Evolutionary conservation across 2,797 vertebrate species (phyloP).

Genomic region (Platyrinchus mystaceus): DNA sequence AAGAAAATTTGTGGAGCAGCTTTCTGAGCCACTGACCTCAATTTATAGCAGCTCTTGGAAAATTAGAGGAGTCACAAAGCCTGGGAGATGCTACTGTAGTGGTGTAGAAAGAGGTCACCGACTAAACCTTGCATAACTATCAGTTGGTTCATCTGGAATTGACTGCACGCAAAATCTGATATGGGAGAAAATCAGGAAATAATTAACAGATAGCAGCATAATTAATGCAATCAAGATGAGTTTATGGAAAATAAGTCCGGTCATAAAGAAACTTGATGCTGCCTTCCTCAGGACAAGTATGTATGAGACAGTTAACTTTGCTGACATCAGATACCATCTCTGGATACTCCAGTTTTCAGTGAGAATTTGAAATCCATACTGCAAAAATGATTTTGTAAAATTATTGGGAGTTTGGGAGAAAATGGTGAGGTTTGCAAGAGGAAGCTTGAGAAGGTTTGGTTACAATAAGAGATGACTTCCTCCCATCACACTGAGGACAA

Average conservation of each 20-base stretch:
- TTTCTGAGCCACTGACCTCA: background rate
- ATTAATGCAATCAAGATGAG: conserved; percentile 55
- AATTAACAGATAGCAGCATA: conserved; percentile 57
- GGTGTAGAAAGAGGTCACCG: background rate
- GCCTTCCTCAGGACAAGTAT: background rate
- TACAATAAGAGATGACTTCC: background rate
- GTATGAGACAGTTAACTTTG: background rate
- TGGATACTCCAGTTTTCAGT: background rate
- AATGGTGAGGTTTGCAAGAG: background rate
- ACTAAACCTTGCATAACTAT: background rate
- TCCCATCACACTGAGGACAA: background rate
- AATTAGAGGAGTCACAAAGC: background rate
- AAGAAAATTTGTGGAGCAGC: background rate
- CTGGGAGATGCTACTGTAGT: background rate
- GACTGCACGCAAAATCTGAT: conserved; percentile 32
- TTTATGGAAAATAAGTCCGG: conserved; percentile 13
- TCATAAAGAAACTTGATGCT: background rate
- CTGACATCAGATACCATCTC: background rate
- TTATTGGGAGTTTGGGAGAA: background rate
- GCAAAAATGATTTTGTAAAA: background rate
- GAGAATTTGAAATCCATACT: background rate
- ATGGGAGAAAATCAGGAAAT: conserved; percentile 51
- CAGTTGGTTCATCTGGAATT: conserved; percentile 24
- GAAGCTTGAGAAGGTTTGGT: background rate
- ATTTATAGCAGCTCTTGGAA: background rate